phyloP scores from a whole-genome alignment of 1,140 invertebrate species.

The Drosophila malerkotliana region DNA sequence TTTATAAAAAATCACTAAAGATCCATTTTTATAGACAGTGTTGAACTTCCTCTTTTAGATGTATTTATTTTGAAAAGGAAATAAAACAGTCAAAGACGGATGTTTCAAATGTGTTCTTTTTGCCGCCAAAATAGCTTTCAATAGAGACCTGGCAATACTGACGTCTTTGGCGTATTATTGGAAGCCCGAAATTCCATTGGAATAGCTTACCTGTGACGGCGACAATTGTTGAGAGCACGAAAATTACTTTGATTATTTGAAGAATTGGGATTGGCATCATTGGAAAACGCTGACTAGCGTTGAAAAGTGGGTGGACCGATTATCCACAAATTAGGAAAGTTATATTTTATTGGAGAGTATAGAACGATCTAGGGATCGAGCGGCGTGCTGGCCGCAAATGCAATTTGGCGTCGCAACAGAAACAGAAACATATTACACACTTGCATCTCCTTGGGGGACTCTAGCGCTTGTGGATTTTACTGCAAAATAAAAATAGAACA shows the following conservation, averaged over 20 bases:
- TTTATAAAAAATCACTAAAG: background rate
- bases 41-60: background rate
- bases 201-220: conserved; percentile 71
- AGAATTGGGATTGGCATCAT: conserved; percentile 73
- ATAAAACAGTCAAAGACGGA: background rate
- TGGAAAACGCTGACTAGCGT: conserved; percentile 40
- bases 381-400: conserved; percentile 69
- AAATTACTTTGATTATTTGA: conserved; percentile 79
- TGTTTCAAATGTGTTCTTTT: background rate
- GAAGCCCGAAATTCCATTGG: background rate
- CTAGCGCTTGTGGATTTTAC: conserved; percentile 61
- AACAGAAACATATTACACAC: conserved; percentile 76
- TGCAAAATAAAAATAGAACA: conserved; percentile 80
- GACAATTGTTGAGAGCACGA: conserved; percentile 84
- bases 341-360: conserved; percentile 13
- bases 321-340: conserved; percentile 13
- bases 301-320: conserved; percentile 22
- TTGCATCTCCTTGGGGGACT: conserved; percentile 63
- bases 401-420: conserved; percentile 74
- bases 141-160: background rate
- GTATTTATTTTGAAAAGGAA: background rate
- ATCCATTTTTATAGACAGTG: background rate
- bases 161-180: background rate
- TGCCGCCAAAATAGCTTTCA: conserved; percentile 2
- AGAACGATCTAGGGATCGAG: conserved; percentile 62